Conservation (phyloP, 1,140 invertebrate genomes). For the Drosophila varians region DNA sequence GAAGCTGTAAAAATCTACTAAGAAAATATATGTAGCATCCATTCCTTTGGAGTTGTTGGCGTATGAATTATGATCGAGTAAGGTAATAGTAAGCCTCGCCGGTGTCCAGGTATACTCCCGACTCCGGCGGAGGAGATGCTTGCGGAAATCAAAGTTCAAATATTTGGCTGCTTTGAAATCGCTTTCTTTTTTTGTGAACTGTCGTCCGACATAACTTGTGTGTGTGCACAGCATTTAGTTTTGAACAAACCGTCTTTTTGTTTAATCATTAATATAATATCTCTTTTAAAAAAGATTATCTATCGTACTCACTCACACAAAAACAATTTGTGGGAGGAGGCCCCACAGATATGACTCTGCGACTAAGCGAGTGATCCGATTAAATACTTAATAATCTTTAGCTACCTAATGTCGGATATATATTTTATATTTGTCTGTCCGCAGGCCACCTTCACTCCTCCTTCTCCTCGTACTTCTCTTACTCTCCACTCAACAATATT, state of each 20-base stretch:
- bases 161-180: not conserved
- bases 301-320: not conserved
- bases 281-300: not conserved
- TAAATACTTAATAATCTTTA: constrained; percentile 1
- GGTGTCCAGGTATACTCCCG: not conserved
- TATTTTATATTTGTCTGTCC: not conserved
- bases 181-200: not conserved
- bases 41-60: constrained; percentile 1
- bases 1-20: constrained; percentile 79
- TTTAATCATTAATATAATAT: not conserved
- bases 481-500: not conserved
- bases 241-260: constrained; percentile 27
- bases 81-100: not conserved
- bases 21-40: constrained; percentile 69
- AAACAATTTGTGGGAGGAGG: not conserved
- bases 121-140: not conserved
- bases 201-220: constrained; percentile 15
- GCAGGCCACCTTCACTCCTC: not conserved
- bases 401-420: constrained; percentile 26
- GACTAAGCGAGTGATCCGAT: not conserved
- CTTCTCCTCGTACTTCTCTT: not conserved
- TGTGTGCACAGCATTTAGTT: constrained; percentile 36
- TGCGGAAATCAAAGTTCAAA: not conserved
- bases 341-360: not conserved
- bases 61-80: constrained; percentile 7